Evolutionary conservation across 2,888 invertebrate genomes (phyloP), one percentile per base, ranked within the genome.

Genomic region (Epistrophe eligans): DNA sequence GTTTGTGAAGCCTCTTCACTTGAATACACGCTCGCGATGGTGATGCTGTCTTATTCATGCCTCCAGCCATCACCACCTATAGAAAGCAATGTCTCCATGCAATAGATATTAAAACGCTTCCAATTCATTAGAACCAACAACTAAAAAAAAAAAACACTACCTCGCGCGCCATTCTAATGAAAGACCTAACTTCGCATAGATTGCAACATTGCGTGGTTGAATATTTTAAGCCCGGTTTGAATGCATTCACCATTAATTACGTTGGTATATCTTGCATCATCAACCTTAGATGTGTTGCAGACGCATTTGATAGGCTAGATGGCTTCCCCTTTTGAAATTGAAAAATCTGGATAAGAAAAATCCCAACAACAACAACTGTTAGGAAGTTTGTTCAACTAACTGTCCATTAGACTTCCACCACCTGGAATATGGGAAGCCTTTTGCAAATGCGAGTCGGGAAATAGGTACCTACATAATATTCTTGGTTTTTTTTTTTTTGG

Each of bases 341-440:
- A 74, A 85, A 67, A 80, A 74, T 74, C 74, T 72, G n/a, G 57
- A 45, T 28, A 62, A 66, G 71, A 71, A 48, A 73, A 48, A 73
- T 28, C 38, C 52, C 32, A 40, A 15, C 40, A 80, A 71, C 79
- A 28, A 87, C 87, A 62, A 38, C 38, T 67, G 40, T 55, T 55
- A 40, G 87, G 79, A 66, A 87, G 79, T 79, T 79, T 87, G 76
- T 67, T 87, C 83, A 76, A 79, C 71, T 87, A 87, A 87, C 87
- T 83, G 87, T 87, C 83, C 60, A 72, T 79, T 74, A 60, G 73
- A 73, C 79, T 66, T 67, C 28, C 28, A 55, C 71, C 79, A 76
- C 55, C 83, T 83, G 74, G 71, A 71, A 74, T 60, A 74, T 70
- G 64, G 48, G 58, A 19, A 52, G 58, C 13, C n/a, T 48, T 28